Base-by-base conservation (phyloP, 2,888 invertebrate species). In the Scrobipalpa costella region DNA sequence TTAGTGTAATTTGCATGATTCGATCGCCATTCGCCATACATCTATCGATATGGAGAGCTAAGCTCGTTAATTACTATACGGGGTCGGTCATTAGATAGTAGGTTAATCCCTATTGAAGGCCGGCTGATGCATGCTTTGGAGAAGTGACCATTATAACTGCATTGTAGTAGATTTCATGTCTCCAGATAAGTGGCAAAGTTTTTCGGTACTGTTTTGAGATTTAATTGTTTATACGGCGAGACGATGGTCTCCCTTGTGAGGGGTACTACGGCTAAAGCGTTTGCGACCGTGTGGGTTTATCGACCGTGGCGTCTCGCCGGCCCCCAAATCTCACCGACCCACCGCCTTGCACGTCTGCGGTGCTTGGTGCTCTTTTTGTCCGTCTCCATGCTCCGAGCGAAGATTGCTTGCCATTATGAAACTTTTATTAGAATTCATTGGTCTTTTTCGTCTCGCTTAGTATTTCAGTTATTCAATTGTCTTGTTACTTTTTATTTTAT, bases 261-360 rank as follows among this genome's bases (percentile, higher is more conserved):
- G 70, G 72, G 70, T 72, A 65, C 71, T 72, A 68, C 71, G 67
- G 75, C 71, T 77, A 71, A 76, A 78, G 74, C 68, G 78, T 79
- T 75, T 79, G 75, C 72, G 75, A 72, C 77, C 75, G 72, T 78
- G 73, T 68, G 75, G 71, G 63, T 84, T 87, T 88, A 89, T 88
- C 84, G 89, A 90, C 86, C 88, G 86, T 80, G 76, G 67, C 73
- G 81, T 82, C 80, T 76, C 69, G 76, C 66, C 70, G 69, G 71
- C 72, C 71, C 71, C 71, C 68, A 67, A 72, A 74, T 67, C 67
- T 34, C 17, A 47, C 21, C 40, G 52, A 66, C 67, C 17, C 17
- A 47, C 21, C 40, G 52, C 44, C 55, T 21, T 33, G 59, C 59
- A 47, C 36, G 59, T 59, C 59, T 59, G 44, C 57, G 19, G 38